phyloP scores from a whole-genome alignment of 2,888 invertebrate genomes.

The Sphaeridia pumilis region DNA sequence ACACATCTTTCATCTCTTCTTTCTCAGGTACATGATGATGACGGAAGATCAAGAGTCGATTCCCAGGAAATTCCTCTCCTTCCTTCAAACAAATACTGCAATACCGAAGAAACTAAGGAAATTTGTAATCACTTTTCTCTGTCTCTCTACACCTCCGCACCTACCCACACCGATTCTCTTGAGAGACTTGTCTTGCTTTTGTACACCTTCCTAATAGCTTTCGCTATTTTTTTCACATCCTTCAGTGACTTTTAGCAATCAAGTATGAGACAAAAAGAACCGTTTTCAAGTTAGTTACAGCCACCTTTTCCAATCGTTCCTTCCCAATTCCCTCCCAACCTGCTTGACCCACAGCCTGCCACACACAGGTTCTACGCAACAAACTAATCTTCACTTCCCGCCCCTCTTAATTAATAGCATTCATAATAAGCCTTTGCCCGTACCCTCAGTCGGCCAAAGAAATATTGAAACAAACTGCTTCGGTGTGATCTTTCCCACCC shows the following conservation, averaged over 20 bases:
- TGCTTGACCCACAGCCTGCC: no score
- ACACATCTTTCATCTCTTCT: background rate
- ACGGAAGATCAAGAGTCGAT: background rate
- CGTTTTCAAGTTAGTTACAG: no score
- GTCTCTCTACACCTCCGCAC: background rate
- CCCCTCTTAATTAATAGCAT: background rate
- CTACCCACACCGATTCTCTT: no score
- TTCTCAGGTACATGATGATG: conserved; percentile 3
- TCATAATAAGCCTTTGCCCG: no score
- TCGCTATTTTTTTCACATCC: no score
- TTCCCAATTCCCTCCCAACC: no score
- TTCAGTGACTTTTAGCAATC: no score
- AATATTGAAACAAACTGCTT: background rate
- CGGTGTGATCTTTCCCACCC: background rate
- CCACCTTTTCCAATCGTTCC: no score
- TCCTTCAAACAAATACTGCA: background rate
- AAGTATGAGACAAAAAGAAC: no score
- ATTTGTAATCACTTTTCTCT: background rate
- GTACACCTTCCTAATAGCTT: no score
- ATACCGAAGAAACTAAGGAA: no score
- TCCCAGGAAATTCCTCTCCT: background rate
- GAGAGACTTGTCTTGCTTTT: no score
- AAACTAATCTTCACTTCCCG: background rate
- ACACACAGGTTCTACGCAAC: background rate
- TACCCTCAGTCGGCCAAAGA: background rate